Base-by-base conservation (phyloP, 2,888 invertebrate species). In the Mermis nigrescens region DNA sequence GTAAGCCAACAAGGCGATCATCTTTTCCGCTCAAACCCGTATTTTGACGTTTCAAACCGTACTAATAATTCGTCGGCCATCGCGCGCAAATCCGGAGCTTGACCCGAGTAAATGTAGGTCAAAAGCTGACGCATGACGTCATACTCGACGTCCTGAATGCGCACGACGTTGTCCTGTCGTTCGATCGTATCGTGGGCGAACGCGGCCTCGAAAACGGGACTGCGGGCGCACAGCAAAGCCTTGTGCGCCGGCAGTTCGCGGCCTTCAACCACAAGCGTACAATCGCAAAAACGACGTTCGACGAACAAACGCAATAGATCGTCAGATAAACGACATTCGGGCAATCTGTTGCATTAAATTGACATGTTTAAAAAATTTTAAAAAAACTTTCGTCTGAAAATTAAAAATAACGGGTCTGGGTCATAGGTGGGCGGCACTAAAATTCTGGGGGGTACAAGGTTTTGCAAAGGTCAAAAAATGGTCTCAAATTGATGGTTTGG, bases 121-220 rank as follows among this genome's bases (percentile, higher is more conserved):
- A 98, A 78, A 90, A 98, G 92, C 78, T 98, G 95, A 66, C 87
- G 78, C 73, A 95, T 80, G 63, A 95, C 95, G 76, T 95, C 95
- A 74, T 91, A 89, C 76, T 99, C 95, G 55, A 98, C 91, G 76
- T 99, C 98, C 58, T 87, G 86, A 48, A 79, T 78, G 61, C 89
- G 90, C 57, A 95, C 94, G 70, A 91, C 82, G 78, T 92, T 94
- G 76, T 74, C 66, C 48, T 67, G 62, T 28, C 28, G 2, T 74
- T 95, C 95, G 63, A 12, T 24, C 92, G 95, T 94, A 77, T 94
- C 91, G 76, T 95, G 95, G 75, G 94, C 92, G 76, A 99, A 95
- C 95, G 98, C 98, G 63, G 98, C 98, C 71, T 90, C 89, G 78
- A 98, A 98, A 48, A 95, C 95, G 65, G 91, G 91, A 80, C 92